phyloP scores from a whole-genome alignment of 1,140 invertebrate genomes.

The Aporrectodea caliginosa region DNA sequence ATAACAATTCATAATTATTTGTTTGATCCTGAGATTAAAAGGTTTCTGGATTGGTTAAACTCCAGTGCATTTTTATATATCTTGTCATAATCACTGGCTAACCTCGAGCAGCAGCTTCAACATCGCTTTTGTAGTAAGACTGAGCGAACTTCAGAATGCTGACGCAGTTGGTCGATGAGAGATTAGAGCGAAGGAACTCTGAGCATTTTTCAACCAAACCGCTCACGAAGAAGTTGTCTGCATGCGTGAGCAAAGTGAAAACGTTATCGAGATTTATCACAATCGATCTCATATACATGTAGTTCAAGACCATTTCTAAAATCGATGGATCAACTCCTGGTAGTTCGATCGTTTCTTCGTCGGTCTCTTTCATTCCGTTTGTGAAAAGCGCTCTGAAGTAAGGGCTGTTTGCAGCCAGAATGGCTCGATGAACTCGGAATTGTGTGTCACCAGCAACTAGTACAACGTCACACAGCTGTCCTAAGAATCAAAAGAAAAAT shows the following conservation, averaged over 20 bases:
- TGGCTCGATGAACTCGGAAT: slow-evolving; percentile 23
- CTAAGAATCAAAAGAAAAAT: background rate
- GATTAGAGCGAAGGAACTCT: background rate
- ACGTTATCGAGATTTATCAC: slow-evolving; percentile 13
- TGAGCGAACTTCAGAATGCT: slow-evolving; percentile 11
- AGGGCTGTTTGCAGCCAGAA: slow-evolving; percentile 23
- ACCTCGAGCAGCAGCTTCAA: background rate
- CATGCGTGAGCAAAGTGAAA: slow-evolving; percentile 9
- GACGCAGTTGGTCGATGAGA: background rate
- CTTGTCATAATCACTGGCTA: no score
- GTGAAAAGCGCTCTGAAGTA: slow-evolving; percentile 22
- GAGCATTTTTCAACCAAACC: slow-evolving; percentile 13
- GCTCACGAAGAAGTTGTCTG: slow-evolving; percentile 16
- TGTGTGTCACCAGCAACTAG: background rate
- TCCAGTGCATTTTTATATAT: no score
- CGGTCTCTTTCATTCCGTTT: slow-evolving; percentile 24
- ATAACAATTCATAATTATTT: no score
- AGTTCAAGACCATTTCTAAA: slow-evolving; percentile 14
- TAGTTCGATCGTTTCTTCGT: background rate
- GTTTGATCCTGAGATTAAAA: no score
- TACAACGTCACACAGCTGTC: slow-evolving; percentile 18
- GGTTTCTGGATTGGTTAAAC: no score
- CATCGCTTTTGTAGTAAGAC: slow-evolving; percentile 20
- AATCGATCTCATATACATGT: slow-evolving; percentile 16
- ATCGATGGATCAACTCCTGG: background rate